phyloP scores from a whole-genome alignment of 30 jellyfish, hydroid and myxozoan species.

The Pseudorhiza aurosa region DNA sequence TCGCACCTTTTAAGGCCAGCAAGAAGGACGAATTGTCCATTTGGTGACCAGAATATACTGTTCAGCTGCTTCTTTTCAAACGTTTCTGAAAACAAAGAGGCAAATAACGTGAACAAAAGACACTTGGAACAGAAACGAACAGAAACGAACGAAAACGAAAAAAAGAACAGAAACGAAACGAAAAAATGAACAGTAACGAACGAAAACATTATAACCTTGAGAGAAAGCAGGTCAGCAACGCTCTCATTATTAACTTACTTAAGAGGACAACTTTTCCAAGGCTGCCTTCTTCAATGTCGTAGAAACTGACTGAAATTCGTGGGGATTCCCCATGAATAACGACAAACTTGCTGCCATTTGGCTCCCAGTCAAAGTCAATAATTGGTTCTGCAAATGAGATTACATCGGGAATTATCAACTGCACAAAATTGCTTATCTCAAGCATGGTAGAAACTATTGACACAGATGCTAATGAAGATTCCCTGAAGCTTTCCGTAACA shows the following conservation, averaged over 20 bases:
- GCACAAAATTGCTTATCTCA: neutral
- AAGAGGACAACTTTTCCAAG: constrained; percentile 86
- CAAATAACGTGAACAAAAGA: too few relatives aligned
- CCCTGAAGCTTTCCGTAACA: neutral
- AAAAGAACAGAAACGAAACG: too few relatives aligned
- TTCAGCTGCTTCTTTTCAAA: constrained; percentile 82
- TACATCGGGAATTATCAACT: neutral
- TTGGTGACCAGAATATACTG: constrained; percentile 97
- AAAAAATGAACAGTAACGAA: too few relatives aligned
- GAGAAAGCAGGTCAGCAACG: too few relatives aligned
- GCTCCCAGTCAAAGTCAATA: constrained; percentile 96
- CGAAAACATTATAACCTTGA: too few relatives aligned
- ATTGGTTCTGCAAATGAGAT: constrained; percentile 61
- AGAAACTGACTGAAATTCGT: constrained; percentile 84
- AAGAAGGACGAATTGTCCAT: constrained; percentile 93
- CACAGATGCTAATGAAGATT: neutral
- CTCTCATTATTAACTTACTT: constrained; percentile 41
- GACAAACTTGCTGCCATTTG: constrained; percentile 93
- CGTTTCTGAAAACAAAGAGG: constrained; percentile 51
- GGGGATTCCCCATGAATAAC: constrained; percentile 97
- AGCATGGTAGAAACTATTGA: neutral
- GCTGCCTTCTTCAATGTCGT: constrained; percentile 78
- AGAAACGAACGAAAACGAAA: too few relatives aligned
- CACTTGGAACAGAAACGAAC: too few relatives aligned
- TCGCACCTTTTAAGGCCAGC: constrained; percentile 94